A percentile compares a stretch with the other conserved stretches of the same genome.
Evolutionary conservation across 2,888 invertebrate species (phyloP).

Genomic region (Pollenia amentaria): DNA sequence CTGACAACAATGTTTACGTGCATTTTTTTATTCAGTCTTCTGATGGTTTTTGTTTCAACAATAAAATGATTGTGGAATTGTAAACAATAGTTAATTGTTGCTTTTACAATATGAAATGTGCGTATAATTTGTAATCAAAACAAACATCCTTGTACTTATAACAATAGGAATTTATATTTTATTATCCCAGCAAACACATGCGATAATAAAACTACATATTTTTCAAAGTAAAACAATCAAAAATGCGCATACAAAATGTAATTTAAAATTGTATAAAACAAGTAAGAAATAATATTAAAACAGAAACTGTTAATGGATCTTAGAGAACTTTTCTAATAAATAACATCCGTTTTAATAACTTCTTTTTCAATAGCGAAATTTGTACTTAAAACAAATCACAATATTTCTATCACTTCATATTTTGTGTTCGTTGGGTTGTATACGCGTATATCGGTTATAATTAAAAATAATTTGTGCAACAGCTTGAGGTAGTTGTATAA

Average conservation of each 20-base stretch:
- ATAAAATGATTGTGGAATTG: constrained; percentile 76
- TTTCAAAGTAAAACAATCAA: too few species aligned
- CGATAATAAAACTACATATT: too few species aligned
- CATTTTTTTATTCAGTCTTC: constrained; percentile 32
- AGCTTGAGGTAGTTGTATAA: constrained; percentile 83
- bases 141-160: constrained; percentile 39
- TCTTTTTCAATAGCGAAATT: too few species aligned
- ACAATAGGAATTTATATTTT: not conserved
- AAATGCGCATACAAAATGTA: too few species aligned
- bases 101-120: constrained; percentile 79
- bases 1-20: constrained; percentile 44
- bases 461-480: constrained; percentile 78
- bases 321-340: too few species aligned
- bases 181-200: constrained; percentile 22
- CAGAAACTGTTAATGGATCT: too few species aligned
- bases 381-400: not conserved
- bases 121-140: constrained; percentile 71
- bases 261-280: not conserved
- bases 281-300: too few species aligned
- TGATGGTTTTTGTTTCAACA: constrained; percentile 59
- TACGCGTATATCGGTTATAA: constrained; percentile 55
- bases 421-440: constrained; percentile 41
- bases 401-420: not conserved
- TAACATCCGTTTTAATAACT: too few species aligned
- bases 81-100: constrained; percentile 83